A percentile compares a stretch with the other conserved stretches of the same genome.
These are phyloP conservation scores for Zosterops borbonicus DNA, from an alignment of 2,113 vertebrate genomes.

Conservation along the genomic window DNA sequence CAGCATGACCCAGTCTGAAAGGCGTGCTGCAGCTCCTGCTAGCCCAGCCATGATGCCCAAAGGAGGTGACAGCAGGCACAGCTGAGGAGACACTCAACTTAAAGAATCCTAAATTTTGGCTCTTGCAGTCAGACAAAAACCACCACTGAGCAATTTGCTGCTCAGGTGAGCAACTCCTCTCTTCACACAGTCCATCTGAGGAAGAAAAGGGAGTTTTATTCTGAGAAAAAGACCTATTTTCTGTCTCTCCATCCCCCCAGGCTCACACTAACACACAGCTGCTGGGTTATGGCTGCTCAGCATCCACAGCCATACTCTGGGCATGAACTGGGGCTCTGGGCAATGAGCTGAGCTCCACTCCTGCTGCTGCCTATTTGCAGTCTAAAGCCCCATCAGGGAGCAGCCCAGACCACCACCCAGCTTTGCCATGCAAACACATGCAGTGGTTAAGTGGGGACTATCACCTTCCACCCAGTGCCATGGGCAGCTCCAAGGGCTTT, in stretches of 20 bases:
- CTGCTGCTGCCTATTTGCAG: not conserved
- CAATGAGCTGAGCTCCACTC: accelerated
- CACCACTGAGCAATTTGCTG: not conserved
- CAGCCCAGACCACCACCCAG: not conserved
- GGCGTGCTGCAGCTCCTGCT: not conserved
- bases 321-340: accelerated
- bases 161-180: not conserved
- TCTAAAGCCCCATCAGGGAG: not conserved
- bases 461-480: not conserved
- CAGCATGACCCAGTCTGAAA: not conserved
- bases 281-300: not conserved
- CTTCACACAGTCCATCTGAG: not conserved
- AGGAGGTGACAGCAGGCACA: not conserved
- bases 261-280: not conserved
- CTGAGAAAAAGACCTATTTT: not conserved
- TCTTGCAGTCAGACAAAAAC: not conserved
- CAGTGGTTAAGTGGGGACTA: not conserved
- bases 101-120: not conserved
- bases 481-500: not conserved
- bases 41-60: not conserved
- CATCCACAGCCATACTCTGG: accelerated
- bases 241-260: not conserved
- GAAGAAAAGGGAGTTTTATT: not conserved
- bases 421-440: not conserved
- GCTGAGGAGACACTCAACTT: not conserved